Base-by-base conservation (phyloP, 2,888 invertebrate species). In the Podotricha telesiphe region DNA sequence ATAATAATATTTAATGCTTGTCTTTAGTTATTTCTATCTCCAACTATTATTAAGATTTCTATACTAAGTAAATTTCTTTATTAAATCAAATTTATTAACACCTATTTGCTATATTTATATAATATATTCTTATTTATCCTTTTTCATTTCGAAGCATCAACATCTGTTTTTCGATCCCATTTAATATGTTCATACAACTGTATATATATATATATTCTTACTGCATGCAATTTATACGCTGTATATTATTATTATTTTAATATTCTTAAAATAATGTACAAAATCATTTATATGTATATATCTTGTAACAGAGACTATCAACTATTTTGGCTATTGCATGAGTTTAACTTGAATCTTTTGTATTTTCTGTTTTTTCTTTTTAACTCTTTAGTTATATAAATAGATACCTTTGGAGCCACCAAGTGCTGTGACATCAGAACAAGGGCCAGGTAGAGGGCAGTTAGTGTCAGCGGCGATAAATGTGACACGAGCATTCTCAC, bases 401-500 rank as follows among this genome's bases (percentile, higher is more conserved):
- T 61, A 93, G 93, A 88, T 91, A 74, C 93, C 93, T 3, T 78
- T 93, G 87, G 93, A 93, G 78, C 93, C 93, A 2, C 93, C 93
- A 10, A 82, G 88, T 74, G 84, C 85, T 40, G 89, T 89, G 70
- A 79, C 86, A 48, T 76, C 88, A 53, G 85, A 87, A 61, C 88
- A 88, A 76, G 74, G 81, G 1, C 88, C 92, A 0, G 91, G 91
- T 1, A 78, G 92, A 63, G 91, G 91, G 47, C 91, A 92, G 83
- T 93, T 96, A 69, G 94, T 96, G 62, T 95, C 94, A 67, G 96
- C 96, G 19, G 96, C 96, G 69, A 95, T 96, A 76, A 96, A 96
- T 78, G 96, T 96, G 72, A 96, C 96, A 37, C 94, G 95, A 84
- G 96, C 96, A 1, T 96, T 96, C 83, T 96, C 96, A 71, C 95